Evolutionary conservation across 2,113 vertebrate genomes (phyloP).

Genomic region (Sinocyclocheilus rhinocerous): DNA sequence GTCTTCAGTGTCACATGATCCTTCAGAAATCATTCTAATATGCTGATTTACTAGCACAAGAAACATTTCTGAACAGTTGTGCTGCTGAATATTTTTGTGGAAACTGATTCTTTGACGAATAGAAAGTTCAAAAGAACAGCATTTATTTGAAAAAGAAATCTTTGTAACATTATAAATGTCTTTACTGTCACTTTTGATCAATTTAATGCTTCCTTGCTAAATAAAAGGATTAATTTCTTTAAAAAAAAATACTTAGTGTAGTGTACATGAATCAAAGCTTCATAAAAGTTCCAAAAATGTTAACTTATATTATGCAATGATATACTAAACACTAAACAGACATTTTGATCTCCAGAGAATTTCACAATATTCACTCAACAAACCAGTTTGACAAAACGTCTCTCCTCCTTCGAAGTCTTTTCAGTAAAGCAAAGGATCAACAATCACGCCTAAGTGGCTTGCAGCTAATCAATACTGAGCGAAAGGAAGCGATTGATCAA

Average conservation of each 20-base stretch:
- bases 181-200: not conserved
- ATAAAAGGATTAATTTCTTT: not conserved
- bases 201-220: not conserved
- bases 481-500: conserved; percentile 66
- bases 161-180: not conserved
- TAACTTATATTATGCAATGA: not conserved
- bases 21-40: no score
- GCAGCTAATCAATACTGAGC: conserved; percentile 67
- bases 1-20: no score
- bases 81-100: not conserved
- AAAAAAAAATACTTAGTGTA: not conserved
- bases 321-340: not conserved
- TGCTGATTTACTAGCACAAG: no score
- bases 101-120: not conserved
- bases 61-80: not conserved
- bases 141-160: not conserved
- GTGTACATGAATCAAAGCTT: not conserved
- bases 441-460: conserved; percentile 56
- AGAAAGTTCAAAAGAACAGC: not conserved
- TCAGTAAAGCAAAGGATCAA: conserved; percentile 33
- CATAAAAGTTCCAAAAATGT: not conserved
- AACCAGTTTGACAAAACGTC: conserved; percentile 29
- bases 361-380: conserved; percentile 16
- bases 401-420: not conserved
- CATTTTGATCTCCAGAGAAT: not conserved